Evolutionary conservation across 2,797 vertebrate genomes (phyloP).

Genomic region (Pipistrellus kuhlii): DNA sequence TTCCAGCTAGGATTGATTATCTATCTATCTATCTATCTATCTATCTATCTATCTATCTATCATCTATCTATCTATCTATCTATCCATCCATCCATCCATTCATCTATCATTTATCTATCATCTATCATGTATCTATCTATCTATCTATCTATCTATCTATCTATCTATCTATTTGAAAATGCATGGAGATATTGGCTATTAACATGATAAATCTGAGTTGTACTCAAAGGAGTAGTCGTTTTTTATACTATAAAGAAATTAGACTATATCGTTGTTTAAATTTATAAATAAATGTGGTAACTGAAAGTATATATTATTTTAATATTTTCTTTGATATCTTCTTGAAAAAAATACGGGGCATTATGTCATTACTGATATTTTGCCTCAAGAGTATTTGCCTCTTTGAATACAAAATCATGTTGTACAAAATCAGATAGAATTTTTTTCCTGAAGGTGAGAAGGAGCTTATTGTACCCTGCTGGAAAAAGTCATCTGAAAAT

Average conservation of each 20-base stretch:
- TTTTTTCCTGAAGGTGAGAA: background rate
- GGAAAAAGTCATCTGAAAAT: constrained; percentile 75
- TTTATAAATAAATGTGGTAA: background rate
- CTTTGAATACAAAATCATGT: background rate
- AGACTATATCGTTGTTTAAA: background rate
- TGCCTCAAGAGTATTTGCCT: background rate
- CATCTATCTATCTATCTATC: background rate
- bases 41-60: too few species aligned
- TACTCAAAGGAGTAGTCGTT: background rate
- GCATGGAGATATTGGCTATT: background rate
- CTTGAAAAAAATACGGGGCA: background rate
- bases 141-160: too few species aligned
- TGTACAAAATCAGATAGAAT: background rate
- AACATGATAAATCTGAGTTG: constrained; percentile 4
- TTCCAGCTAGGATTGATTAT: background rate
- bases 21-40: too few species aligned
- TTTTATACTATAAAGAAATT: constrained; percentile 38
- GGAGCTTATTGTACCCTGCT: background rate
- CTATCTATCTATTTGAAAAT: background rate
- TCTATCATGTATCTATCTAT: background rate
- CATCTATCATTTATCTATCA: too few species aligned
- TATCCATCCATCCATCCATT: too few species aligned
- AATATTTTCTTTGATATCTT: constrained; percentile 28
- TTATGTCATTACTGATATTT: constrained; percentile 21
- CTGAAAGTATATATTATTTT: background rate